Evolutionary conservation across 2,888 invertebrate genomes (phyloP).

Genomic region (Lucinisca nassula): DNA sequence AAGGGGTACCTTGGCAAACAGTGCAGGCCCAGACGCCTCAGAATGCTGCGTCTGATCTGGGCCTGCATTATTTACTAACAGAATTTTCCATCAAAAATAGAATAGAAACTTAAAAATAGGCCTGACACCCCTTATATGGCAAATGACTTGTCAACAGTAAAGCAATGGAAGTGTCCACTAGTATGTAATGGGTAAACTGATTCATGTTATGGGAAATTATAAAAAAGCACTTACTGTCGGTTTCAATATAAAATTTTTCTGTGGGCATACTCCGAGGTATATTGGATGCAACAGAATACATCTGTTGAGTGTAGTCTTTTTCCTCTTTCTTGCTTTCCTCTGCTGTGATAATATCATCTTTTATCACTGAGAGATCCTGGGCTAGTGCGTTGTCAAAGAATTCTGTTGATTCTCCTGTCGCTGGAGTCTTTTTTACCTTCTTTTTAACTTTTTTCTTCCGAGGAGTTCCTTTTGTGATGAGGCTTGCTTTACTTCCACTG

Average conservation of each 20-base stretch:
- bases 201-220: too few relatives aligned
- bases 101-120: too few relatives aligned
- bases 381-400: slow-evolving; percentile 77
- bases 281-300: slow-evolving; percentile 71
- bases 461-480: slow-evolving; percentile 77
- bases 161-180: neutral
- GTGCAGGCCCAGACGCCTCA: too few relatives aligned
- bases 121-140: too few relatives aligned
- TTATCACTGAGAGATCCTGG: slow-evolving; percentile 78
- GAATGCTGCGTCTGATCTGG: too few relatives aligned
- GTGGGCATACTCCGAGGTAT: slow-evolving; percentile 80
- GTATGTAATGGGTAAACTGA: too few relatives aligned
- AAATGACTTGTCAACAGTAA: neutral
- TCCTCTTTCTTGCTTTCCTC: slow-evolving; percentile 51
- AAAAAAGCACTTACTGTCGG: slow-evolving; percentile 80
- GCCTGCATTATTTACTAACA: too few relatives aligned
- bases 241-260: slow-evolving; percentile 83
- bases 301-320: slow-evolving; percentile 61
- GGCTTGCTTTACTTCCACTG: slow-evolving; percentile 82
- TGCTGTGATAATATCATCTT: slow-evolving; percentile 80
- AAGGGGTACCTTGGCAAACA: too few relatives aligned
- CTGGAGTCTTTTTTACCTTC: slow-evolving; percentile 71
- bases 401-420: slow-evolving; percentile 66
- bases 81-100: too few relatives aligned
- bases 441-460: slow-evolving; percentile 79